phyloP scores from a whole-genome alignment of 2,888 invertebrate genomes.

The Himalopsyche anomala region DNA sequence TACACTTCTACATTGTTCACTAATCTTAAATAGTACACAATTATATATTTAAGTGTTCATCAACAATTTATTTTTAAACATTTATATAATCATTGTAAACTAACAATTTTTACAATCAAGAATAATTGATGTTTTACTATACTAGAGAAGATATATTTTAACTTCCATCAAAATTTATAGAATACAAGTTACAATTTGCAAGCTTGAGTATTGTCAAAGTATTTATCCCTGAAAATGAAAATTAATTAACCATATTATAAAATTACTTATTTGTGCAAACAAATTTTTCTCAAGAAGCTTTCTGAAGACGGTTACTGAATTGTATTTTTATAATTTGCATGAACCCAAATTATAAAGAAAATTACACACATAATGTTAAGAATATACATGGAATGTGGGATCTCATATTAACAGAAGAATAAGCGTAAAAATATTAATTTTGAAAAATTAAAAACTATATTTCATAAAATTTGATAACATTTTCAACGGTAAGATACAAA shows the following conservation, averaged over 20 bases:
- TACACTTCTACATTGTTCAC: constrained; percentile 61
- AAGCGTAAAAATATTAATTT: constrained; percentile 19
- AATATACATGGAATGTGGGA: constrained; percentile 61
- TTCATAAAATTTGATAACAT: constrained; percentile 8
- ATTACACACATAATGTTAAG: constrained; percentile 46
- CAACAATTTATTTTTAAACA: constrained; percentile 55
- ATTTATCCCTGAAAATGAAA: constrained; percentile 13
- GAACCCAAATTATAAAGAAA: constrained; percentile 46
- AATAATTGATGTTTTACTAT: background rate
- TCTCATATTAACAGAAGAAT: constrained; percentile 18
- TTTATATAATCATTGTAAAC: constrained; percentile 57
- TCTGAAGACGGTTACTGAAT: constrained; percentile 9
- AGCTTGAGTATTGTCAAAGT: background rate
- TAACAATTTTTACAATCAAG: constrained; percentile 50
- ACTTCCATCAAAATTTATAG: background rate
- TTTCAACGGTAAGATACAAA: constrained; percentile 8
- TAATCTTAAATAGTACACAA: constrained; percentile 62
- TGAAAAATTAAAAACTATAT: constrained; percentile 37
- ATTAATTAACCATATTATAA: background rate
- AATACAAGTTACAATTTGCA: constrained; percentile 16
- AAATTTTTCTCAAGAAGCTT: background rate
- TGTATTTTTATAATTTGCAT: background rate
- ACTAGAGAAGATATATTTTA: constrained; percentile 2
- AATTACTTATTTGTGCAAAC: constrained; percentile 6
- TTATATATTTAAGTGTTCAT: constrained; percentile 56